These are phyloP conservation scores for Tragelaphus imberbis DNA, from an alignment of 2,113 vertebrate species.

Conservation along the genomic window DNA sequence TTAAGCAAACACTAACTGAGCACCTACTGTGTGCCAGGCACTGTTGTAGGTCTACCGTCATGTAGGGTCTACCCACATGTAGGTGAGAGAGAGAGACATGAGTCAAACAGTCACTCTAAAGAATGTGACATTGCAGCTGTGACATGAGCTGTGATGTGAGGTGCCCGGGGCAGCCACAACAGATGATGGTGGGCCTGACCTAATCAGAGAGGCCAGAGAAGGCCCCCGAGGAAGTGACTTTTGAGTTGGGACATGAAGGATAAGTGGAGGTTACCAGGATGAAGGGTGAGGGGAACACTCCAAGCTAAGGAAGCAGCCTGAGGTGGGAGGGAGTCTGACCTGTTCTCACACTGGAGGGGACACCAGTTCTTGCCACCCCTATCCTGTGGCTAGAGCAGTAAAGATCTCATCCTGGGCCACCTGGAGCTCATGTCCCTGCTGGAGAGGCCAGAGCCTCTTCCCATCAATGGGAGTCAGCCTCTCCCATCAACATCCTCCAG, in stretches of 20 bases:
- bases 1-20: background rate
- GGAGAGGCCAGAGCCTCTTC: background rate
- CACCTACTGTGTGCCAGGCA: background rate
- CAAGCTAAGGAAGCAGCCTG: background rate
- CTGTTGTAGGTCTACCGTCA: background rate
- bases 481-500: background rate
- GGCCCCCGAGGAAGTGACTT: background rate
- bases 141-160: background rate
- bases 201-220: too few species aligned
- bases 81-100: background rate
- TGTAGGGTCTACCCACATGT: background rate
- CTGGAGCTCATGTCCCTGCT: rapidly evolving
- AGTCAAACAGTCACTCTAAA: background rate
- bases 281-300: rapidly evolving
- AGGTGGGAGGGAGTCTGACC: background rate
- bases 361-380: rapidly evolving
- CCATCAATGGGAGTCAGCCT: too few species aligned
- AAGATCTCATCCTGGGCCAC: background rate
- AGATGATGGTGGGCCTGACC: background rate
- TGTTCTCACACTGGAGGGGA: background rate
- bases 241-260: background rate
- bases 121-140: rapidly evolving
- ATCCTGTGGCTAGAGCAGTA: background rate
- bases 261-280: background rate
- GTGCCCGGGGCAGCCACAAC: rapidly evolving